Percentiles rank a stretch among this genome's conserved stretches.
These are phyloP conservation scores for Dimorphilus gyrociliatus DNA, from an alignment of 2,888 invertebrate species.

Conservation along the genomic window DNA sequence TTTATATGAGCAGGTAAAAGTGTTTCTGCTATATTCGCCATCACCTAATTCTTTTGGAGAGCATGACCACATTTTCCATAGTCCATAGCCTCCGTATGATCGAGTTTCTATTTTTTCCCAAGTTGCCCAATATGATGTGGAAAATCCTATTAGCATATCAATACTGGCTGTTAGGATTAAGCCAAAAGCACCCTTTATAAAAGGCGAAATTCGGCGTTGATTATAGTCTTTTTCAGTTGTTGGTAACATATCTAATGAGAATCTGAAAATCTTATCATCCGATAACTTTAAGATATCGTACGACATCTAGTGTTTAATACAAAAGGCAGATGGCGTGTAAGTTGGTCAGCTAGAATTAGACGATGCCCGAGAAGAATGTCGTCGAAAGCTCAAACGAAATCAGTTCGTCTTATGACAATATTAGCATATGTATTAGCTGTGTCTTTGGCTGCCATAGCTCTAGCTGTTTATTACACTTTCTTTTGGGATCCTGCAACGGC, in stretches of 20 bases:
- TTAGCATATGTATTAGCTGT: too few species aligned
- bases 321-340: too few species aligned
- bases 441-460: too few species aligned
- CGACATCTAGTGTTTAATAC: too few species aligned
- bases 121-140: conserved; percentile 8
- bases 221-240: not conserved
- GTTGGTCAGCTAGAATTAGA: too few species aligned
- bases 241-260: conserved; percentile 1
- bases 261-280: too few species aligned
- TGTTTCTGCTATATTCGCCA: not conserved
- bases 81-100: conserved; percentile 7
- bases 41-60: not conserved
- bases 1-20: conserved; percentile 3
- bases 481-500: too few species aligned
- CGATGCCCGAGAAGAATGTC: too few species aligned
- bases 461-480: too few species aligned
- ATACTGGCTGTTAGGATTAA: conserved; percentile 5
- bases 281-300: too few species aligned
- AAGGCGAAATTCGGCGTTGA: conserved; percentile 1
- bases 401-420: too few species aligned
- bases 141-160: conserved; percentile 7
- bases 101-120: conserved; percentile 3
- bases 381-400: too few species aligned
- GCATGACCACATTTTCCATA: conserved; percentile 9
- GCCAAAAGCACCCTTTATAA: conserved; percentile 6